Evolutionary conservation across 2,113 vertebrate species (phyloP), one percentile per base, ranked within the genome.

Genomic region (Jaculus jaculus): DNA sequence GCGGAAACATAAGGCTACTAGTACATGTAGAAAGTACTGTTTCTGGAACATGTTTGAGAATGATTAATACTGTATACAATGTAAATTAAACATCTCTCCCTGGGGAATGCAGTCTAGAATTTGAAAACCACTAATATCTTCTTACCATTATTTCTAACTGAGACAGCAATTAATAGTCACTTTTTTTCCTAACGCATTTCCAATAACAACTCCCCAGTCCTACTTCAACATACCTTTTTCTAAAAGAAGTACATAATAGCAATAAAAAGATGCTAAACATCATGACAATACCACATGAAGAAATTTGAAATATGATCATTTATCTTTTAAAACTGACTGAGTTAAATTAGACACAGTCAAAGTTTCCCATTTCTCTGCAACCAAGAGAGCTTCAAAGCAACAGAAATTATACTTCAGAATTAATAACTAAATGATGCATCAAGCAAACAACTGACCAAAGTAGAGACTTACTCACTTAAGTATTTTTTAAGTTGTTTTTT

Each of bases 261-360:
- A 82, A 61, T 74, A 34, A 16, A 83, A 88, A 87, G 69, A 87
- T 80, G 34, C 39, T 69, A 47, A 81, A 7, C 11, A 91, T 90
- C 11, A n/a, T 61, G 28, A 68, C 24, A 92, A 80, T 54, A 81
- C 7, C 30, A 68, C 20, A 39, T 37, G 37, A 90, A 79, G 34
- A 75, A 94, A 86, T 37, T 17, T 78, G 34, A 91, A 88, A 77
- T 7, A 5, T 75, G 24, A 60, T 79, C 32, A 78, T 65, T 75
- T 82, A 61, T 32, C 61, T 18, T 89, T 90, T 61, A 84, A 63
- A 84, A n/a, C n/a, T n/a, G n/a, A n/a, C n/a, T 47, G 63, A 86
- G 17, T 7, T 39, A 85, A 95, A 87, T 32, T 79, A 37, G 89
- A 93, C 17, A 90, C 82, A 92, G 51, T 69, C 61, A 78, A 81